Evolutionary conservation across 2,888 invertebrate species (phyloP).

Genomic region (Andrena camellia): DNA sequence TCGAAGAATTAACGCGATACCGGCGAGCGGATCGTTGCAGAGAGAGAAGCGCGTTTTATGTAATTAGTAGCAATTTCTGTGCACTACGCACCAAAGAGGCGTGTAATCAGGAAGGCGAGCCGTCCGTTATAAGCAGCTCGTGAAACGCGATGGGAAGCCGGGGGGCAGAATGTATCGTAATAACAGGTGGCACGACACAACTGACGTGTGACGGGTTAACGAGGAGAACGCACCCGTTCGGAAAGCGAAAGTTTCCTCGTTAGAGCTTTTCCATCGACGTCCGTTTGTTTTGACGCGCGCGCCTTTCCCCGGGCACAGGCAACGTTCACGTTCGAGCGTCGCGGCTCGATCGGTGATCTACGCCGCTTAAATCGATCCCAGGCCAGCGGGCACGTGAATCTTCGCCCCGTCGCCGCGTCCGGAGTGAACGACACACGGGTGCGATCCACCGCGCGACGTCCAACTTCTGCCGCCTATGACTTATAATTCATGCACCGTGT

Average conservation of each 20-base stretch:
- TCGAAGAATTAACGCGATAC: constrained; percentile 7
- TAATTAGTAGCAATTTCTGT: constrained; percentile 45
- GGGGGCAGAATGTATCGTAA: constrained; percentile 54
- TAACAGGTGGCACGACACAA: constrained; percentile 58
- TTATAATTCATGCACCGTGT: constrained; percentile 71
- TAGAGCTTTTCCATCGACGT: constrained; percentile 31
- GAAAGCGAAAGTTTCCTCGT: constrained; percentile 63
- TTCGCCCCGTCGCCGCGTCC: constrained; percentile 11
- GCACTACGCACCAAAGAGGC: constrained; percentile 23
- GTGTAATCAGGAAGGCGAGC: constrained; percentile 57
- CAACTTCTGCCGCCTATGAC: constrained; percentile 51
- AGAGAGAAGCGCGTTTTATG: constrained; percentile 20
- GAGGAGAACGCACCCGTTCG: constrained; percentile 43
- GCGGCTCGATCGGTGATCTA: too few relatives aligned
- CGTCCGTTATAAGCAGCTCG: constrained; percentile 43
- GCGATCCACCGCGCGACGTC: constrained; percentile 4
- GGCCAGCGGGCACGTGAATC: neutral
- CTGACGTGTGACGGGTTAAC: constrained; percentile 54
- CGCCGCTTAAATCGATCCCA: constrained; percentile 11
- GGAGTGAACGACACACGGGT: constrained; percentile 13
- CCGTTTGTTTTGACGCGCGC: constrained; percentile 9
- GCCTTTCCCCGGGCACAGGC: neutral
- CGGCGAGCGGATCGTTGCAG: neutral
- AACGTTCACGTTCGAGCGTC: neutral
- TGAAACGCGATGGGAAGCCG: constrained; percentile 43